Conservation (phyloP, 2,888 invertebrate species). For the Coelogynopora nodosa region DNA sequence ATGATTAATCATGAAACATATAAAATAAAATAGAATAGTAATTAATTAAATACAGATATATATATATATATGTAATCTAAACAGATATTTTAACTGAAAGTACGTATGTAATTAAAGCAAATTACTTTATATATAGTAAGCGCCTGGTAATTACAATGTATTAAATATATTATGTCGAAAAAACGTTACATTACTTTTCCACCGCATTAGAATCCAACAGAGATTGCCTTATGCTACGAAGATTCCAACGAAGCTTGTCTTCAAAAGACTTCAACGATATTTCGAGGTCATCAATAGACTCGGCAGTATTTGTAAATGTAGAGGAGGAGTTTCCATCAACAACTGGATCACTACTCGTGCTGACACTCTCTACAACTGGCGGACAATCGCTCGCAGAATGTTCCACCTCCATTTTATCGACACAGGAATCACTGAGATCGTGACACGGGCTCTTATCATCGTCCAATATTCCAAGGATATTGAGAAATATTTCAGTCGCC, state of each 20-base stretch:
- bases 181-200: too few species aligned
- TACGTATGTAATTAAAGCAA: too few species aligned
- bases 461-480: neutral
- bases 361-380: neutral
- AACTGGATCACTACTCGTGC: neutral
- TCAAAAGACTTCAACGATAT: neutral
- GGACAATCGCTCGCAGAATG: neutral
- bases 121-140: too few species aligned
- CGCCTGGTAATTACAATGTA: too few species aligned
- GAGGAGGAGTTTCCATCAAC: neutral
- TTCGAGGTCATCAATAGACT: neutral
- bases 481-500: neutral
- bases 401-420: neutral
- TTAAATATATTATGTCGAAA: too few species aligned
- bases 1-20: too few species aligned
- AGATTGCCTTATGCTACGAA: neutral
- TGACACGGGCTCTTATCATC: neutral
- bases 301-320: too few species aligned
- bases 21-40: too few species aligned
- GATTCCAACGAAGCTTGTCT: neutral
- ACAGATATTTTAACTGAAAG: too few species aligned
- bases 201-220: neutral
- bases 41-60: too few species aligned
- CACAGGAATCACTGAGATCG: neutral
- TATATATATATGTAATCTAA: too few species aligned